Percentiles rank a stretch among this genome's conserved stretches.
phyloP scores from a whole-genome alignment of 2,888 invertebrate species.

The Polylopha cassiicola region DNA sequence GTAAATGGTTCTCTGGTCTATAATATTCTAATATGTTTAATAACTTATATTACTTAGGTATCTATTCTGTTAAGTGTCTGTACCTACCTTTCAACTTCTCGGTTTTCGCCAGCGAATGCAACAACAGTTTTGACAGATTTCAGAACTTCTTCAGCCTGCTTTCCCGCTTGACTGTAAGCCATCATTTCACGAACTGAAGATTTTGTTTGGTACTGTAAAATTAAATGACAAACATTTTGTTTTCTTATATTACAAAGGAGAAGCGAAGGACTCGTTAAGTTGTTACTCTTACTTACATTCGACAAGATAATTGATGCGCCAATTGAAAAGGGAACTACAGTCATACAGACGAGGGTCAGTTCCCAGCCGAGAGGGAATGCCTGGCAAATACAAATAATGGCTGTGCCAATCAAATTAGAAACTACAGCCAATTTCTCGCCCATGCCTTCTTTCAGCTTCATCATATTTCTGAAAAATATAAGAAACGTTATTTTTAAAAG shows the following conservation, averaged over 20 bases:
- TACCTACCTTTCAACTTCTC: conserved; percentile 81
- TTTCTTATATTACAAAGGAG: too few relatives aligned
- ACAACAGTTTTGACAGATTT: conserved; percentile 85
- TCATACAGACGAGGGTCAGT: conserved; percentile 86
- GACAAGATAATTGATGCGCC: conserved; percentile 84
- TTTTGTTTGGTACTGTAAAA: conserved; percentile 75
- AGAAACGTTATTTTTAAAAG: too few relatives aligned
- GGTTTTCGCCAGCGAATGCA: conserved; percentile 85
- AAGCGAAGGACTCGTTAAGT: too few relatives aligned
- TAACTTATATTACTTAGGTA: too few relatives aligned
- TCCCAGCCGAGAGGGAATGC: conserved; percentile 91
- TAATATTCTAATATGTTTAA: too few relatives aligned
- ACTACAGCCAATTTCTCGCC: conserved; percentile 90
- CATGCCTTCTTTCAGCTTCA: conserved; percentile 88
- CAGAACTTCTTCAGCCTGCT: conserved; percentile 87
- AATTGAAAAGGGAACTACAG: conserved; percentile 86
- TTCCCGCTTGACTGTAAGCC: conserved; percentile 87
- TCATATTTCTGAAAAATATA: conserved; percentile 78
- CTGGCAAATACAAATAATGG: conserved; percentile 81
- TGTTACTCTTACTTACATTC: conserved; percentile 79
- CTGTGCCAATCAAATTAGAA: conserved; percentile 82
- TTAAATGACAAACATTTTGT: conserved; percentile 6
- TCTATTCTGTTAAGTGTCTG: too few relatives aligned
- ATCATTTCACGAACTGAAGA: conserved; percentile 81
- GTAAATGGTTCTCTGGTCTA: too few relatives aligned